Percentiles rank a stretch among this genome's conserved stretches.
Evolutionary conservation across 2,888 invertebrate genomes (phyloP).

Genomic region (Netelia virgata): DNA sequence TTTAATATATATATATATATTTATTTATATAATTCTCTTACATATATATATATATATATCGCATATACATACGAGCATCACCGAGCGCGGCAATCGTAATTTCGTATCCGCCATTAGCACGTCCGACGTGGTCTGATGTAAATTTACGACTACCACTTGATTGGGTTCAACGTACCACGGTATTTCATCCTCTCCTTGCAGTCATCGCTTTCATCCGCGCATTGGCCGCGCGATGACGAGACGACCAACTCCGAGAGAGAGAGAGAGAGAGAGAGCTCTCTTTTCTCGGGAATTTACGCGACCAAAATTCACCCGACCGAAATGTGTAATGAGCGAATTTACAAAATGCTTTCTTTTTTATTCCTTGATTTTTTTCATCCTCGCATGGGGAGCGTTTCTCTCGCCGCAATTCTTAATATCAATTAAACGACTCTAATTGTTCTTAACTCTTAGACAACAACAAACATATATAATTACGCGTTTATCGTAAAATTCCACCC

Average conservation of each 20-base stretch:
- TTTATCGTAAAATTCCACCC: not conserved
- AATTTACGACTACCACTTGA: slow-evolving; percentile 84
- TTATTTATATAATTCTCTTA: slow-evolving; percentile 7
- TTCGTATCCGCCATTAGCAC: slow-evolving; percentile 82
- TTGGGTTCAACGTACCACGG: slow-evolving; percentile 83
- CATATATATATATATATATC: not conserved
- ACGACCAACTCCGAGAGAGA: not conserved
- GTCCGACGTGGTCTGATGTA: slow-evolving; percentile 82
- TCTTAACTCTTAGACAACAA: not conserved
- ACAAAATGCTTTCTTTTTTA: not conserved
- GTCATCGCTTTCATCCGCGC: slow-evolving; percentile 7
- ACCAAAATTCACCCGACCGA: not conserved
- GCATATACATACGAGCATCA: slow-evolving; percentile 9
- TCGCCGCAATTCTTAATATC: too few species aligned
- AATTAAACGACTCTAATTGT: not conserved
- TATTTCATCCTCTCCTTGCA: slow-evolving; percentile 61
- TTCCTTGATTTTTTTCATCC: not conserved
- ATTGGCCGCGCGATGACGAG: not conserved
- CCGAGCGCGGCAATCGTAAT: slow-evolving; percentile 74
- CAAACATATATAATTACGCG: not conserved
- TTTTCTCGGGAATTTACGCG: not conserved
- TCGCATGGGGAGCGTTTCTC: not conserved
- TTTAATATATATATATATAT: not conserved
- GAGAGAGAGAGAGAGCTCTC: too few species aligned
- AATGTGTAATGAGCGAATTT: not conserved